These are phyloP conservation scores for Archegozetes longisetosus DNA, from an alignment of 1,140 invertebrate species.

Conservation along the genomic window DNA sequence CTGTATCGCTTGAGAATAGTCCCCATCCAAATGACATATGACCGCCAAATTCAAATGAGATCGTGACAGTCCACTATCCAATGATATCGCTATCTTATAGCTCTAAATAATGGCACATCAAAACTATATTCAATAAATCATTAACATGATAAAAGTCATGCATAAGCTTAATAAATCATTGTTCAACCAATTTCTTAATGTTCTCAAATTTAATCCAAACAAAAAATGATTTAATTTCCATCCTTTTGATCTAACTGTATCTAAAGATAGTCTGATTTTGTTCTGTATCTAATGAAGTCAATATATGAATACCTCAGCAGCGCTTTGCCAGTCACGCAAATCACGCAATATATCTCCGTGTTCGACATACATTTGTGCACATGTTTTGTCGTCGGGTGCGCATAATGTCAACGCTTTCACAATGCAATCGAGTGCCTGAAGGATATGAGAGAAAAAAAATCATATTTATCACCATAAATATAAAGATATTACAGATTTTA, in stretches of 20 bases:
- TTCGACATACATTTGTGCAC: conserved; percentile 21
- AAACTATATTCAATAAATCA: too few relatives aligned
- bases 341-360: conserved; percentile 22
- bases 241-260: too few relatives aligned
- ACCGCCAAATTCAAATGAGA: conserved; percentile 27
- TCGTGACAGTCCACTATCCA: conserved; percentile 21
- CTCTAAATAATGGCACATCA: conserved; percentile 19
- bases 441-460: too few relatives aligned
- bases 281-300: neutral
- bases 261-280: too few relatives aligned
- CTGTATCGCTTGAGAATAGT: conserved; percentile 17
- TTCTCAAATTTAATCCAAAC: too few relatives aligned
- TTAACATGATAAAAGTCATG: too few relatives aligned
- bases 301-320: conserved; percentile 21
- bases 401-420: conserved; percentile 21
- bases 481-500: too few relatives aligned
- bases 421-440: conserved; percentile 20
- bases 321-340: conserved; percentile 19
- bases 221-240: too few relatives aligned
- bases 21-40: conserved; percentile 18
- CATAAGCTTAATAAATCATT: too few relatives aligned
- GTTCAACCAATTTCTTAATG: too few relatives aligned
- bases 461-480: too few relatives aligned
- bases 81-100: conserved; percentile 22
- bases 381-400: conserved; percentile 15